Percentiles rank a stretch among this genome's conserved stretches.
These are phyloP conservation scores for Erpetoichthys calabaricus DNA, from an alignment of 2,797 vertebrate species.

Conservation along the genomic window DNA sequence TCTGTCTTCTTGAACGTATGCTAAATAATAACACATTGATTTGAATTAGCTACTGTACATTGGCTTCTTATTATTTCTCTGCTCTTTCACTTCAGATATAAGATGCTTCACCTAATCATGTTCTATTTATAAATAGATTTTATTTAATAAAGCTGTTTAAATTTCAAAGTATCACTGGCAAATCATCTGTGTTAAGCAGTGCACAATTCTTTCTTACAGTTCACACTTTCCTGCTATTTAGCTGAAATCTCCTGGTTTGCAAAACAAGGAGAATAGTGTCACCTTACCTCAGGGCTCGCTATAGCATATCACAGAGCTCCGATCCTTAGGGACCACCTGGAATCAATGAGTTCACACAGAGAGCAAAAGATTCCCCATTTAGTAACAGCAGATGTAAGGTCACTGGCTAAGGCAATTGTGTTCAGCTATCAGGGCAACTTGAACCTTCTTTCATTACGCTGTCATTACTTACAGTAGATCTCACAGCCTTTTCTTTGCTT, in stretches of 20 bases:
- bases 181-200: not conserved
- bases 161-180: no score
- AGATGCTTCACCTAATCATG: no score
- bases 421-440: conserved; percentile 46
- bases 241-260: conserved; percentile 52
- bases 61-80: no score
- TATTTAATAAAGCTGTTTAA: no score
- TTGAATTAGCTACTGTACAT: no score
- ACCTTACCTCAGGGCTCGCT: conserved; percentile 69
- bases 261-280: conserved; percentile 60
- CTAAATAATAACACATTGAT: no score
- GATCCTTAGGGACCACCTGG: conserved; percentile 69
- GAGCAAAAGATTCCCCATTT: conserved; percentile 46
- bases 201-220: not conserved
- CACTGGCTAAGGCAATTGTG: no score
- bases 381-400: conserved; percentile 34
- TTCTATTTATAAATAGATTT: no score
- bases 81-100: no score
- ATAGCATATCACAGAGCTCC: conserved; percentile 64
- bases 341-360: conserved; percentile 78
- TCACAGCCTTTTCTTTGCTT: conserved; percentile 24
- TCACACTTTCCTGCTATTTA: conserved; percentile 17
- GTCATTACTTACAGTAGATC: not conserved
- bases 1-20: no score
- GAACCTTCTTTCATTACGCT: conserved; percentile 35